Base-by-base conservation (phyloP, 2,797 vertebrate genomes). In the Manis javanica region DNA sequence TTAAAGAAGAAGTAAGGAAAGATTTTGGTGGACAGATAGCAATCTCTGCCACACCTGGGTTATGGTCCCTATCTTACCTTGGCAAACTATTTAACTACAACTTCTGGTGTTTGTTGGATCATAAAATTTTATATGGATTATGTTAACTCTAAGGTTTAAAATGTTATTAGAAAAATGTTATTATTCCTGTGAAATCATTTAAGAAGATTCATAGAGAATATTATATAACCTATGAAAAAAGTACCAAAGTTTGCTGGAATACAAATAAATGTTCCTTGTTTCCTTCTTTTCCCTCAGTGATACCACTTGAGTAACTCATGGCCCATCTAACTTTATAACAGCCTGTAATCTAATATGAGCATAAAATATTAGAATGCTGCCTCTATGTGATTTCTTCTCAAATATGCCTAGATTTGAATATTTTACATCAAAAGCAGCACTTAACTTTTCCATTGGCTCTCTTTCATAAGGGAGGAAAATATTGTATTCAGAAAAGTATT, bases 111-210 rank as follows among this genome's bases (percentile, higher is more conserved):
- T 93, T 87, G n/a, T 93, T 90, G 64, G 77, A 34, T n/a, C 34
- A 39, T 39, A 82, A 55, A 82, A 68, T 55, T 92, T 90, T 91
- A 24, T 71, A 68, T 92, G 29, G 39, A 84, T 93, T 74, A 63
- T 7, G 78, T 49, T 69, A 79, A 84, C 37, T 64, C 19, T 87
- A 72, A 75, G 49, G 29, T 81, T 95, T 84, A 79, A 87, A 26
- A 89, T 69, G 59, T 83, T 93, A 69, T 51, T 39, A 16, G 18
- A 46, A 92, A 89, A 93, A 21, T 64, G 69, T 74, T 69, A 86
- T 71, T 49, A 53, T 86, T 95, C 87, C 31, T 64, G 87, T 79
- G n/a, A 88, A 93, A 87, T 88, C 14, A 91, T 90, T 86, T 96
- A 90, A 46, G 93, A 82, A 61, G 11, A 86, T 86, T 89, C 12